phyloP scores from a whole-genome alignment of 1,140 invertebrate species.

The Hetaerina americana region DNA sequence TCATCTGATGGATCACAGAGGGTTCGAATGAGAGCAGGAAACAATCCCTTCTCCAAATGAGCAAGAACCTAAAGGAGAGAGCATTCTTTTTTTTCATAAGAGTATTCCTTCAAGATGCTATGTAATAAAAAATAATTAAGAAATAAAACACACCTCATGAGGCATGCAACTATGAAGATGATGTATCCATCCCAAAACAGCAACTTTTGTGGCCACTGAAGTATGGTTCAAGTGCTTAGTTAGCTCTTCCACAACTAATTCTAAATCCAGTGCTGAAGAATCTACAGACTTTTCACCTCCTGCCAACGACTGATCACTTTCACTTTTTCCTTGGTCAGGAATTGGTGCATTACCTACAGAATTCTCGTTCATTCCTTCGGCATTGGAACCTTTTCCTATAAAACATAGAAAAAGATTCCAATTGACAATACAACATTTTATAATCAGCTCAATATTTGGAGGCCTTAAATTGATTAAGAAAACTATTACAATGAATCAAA shows the following conservation, averaged over 20 bases:
- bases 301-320: conserved; percentile 5
- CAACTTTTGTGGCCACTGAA: conserved; percentile 85
- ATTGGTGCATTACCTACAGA: too few species aligned
- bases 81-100: background rate
- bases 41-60: conserved; percentile 50
- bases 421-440: too few species aligned
- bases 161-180: conserved; percentile 57
- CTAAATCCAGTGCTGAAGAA: conserved; percentile 47
- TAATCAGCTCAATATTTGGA: too few species aligned
- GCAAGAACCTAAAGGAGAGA: background rate
- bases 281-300: conserved; percentile 3
- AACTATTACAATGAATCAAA: too few species aligned
- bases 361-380: too few species aligned
- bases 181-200: conserved; percentile 85
- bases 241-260: conserved; percentile 70
- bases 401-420: too few species aligned
- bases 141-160: conserved; percentile 27
- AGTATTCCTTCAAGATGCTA: too few species aligned
- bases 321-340: conserved; percentile 8
- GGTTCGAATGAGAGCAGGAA: conserved; percentile 68
- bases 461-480: too few species aligned
- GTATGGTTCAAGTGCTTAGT: conserved; percentile 71
- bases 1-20: conserved; percentile 86
- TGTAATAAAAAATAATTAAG: too few species aligned
- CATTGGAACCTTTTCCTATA: too few species aligned